Conservation (phyloP, 2,113 vertebrate species). For the Brachionichthys hirsutus region DNA sequence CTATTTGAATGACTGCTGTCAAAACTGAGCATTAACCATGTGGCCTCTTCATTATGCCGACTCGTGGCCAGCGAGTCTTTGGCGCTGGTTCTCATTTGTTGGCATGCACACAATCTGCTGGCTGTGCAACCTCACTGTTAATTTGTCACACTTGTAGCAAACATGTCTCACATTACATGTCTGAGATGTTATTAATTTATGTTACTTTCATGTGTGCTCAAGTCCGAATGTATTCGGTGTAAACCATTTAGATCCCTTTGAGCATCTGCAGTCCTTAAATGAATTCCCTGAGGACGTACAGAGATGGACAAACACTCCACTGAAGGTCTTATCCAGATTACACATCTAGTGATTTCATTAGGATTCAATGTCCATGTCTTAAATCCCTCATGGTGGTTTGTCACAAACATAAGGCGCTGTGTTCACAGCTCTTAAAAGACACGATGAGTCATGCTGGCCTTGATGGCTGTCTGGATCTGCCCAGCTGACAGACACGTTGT, state of each 20-base stretch:
- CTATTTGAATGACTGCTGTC: slow-evolving; percentile 41
- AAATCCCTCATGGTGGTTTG: slow-evolving; percentile 14
- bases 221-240: neutral
- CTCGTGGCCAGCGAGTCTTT: slow-evolving; percentile 35
- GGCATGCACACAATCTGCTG: slow-evolving; percentile 16
- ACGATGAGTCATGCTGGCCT: neutral
- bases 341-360: slow-evolving; percentile 6
- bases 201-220: slow-evolving; percentile 23
- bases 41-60: slow-evolving; percentile 40
- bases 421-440: slow-evolving; percentile 12
- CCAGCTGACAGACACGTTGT: slow-evolving; percentile 26
- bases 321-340: neutral
- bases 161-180: slow-evolving; percentile 36
- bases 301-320: slow-evolving; percentile 13
- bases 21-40: slow-evolving; percentile 42
- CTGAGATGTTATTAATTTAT: slow-evolving; percentile 13
- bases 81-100: slow-evolving; percentile 28
- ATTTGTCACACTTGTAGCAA: slow-evolving; percentile 52
- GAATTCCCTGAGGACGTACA: slow-evolving; percentile 12
- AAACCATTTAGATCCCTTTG: slow-evolving; percentile 6
- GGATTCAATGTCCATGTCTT: slow-evolving; percentile 18
- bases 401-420: slow-evolving; percentile 13
- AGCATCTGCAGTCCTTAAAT: neutral
- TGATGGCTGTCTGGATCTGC: slow-evolving; percentile 9
- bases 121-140: slow-evolving; percentile 30